These are phyloP conservation scores for Bilobella aurantiaca DNA, from an alignment of 1,140 invertebrate species.

Conservation along the genomic window DNA sequence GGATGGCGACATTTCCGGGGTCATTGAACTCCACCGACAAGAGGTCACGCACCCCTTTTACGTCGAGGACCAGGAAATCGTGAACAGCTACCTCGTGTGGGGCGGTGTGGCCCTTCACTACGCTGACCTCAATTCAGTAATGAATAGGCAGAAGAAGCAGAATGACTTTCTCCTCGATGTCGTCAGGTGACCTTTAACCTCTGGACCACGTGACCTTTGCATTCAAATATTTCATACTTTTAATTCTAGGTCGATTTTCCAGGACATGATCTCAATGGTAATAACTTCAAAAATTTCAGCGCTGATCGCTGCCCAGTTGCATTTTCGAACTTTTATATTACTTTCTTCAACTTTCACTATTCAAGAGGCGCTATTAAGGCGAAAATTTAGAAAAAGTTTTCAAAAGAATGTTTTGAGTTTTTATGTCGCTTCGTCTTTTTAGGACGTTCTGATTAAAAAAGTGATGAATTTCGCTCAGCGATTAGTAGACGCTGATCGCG, in stretches of 20 bases:
- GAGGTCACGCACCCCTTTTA: conserved; percentile 44
- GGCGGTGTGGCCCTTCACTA: conserved; percentile 48
- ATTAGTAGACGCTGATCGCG: conserved; percentile 67
- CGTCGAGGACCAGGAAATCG: conserved; percentile 57
- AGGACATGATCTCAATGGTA: conserved; percentile 69
- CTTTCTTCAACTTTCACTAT: too few species aligned
- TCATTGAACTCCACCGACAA: conserved; percentile 44
- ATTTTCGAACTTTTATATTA: too few species aligned
- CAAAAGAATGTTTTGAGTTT: background rate
- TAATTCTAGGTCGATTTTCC: conserved; percentile 54
- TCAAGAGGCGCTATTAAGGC: too few species aligned
- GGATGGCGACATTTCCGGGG: conserved; percentile 47
- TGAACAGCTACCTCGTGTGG: conserved; percentile 52
- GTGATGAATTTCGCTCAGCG: conserved; percentile 71
- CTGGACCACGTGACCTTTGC: background rate
- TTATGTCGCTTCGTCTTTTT: background rate
- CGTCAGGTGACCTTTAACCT: conserved; percentile 43
- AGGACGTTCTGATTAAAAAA: conserved; percentile 64
- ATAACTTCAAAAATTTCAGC: background rate
- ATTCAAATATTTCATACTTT: background rate
- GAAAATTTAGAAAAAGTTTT: too few species aligned
- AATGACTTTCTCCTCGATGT: conserved; percentile 60
- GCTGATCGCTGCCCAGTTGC: too few species aligned
- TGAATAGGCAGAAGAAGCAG: conserved; percentile 54
- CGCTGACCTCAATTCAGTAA: conserved; percentile 45